Conservation (phyloP, 2,888 invertebrate species). For the Prosapia bicincta region DNA sequence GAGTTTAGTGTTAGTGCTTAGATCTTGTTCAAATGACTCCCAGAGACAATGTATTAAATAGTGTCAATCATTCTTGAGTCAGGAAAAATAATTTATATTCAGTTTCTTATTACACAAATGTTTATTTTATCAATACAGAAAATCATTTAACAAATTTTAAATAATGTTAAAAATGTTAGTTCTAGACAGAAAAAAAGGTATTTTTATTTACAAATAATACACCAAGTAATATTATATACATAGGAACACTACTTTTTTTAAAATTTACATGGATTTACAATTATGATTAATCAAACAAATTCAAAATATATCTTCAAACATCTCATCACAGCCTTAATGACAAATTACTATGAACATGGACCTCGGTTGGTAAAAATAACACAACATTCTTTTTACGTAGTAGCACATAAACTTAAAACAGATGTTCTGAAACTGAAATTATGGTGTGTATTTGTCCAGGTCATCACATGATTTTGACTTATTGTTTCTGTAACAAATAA, state of each 20-base stretch:
- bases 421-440: neutral
- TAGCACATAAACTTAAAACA: neutral
- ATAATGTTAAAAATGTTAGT: neutral
- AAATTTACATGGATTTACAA: too few relatives aligned
- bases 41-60: too few relatives aligned
- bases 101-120: neutral
- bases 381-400: neutral
- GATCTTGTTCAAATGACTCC: too few relatives aligned
- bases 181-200: neutral
- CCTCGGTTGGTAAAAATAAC: neutral
- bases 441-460: conserved; percentile 43
- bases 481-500: conserved; percentile 42
- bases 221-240: neutral
- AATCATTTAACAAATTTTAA: neutral
- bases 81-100: too few relatives aligned
- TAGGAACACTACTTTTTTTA: neutral
- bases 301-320: too few relatives aligned
- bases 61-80: too few relatives aligned
- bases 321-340: neutral
- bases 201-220: neutral
- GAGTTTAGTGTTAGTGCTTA: too few relatives aligned
- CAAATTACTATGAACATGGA: neutral
- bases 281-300: too few relatives aligned
- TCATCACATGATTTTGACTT: conserved; percentile 48
- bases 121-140: neutral